These are phyloP conservation scores for Bovichtus diacanthus DNA, from an alignment of 2,797 vertebrate genomes.

Conservation along the genomic window DNA sequence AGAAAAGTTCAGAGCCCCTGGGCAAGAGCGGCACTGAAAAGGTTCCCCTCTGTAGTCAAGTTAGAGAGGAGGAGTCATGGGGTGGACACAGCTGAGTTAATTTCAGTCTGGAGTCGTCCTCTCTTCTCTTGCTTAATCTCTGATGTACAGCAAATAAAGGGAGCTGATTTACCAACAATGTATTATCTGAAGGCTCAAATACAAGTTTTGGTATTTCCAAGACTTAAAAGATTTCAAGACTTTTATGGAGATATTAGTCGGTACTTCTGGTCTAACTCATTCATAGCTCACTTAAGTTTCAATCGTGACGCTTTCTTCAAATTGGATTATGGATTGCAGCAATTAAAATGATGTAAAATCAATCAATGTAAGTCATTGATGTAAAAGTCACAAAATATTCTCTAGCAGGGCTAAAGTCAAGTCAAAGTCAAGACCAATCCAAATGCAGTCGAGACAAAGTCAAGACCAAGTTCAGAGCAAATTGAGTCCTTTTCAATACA, in stretches of 20 bases:
- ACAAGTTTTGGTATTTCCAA: not conserved
- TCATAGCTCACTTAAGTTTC: not conserved
- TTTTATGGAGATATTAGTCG: not conserved
- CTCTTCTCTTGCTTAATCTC: not conserved
- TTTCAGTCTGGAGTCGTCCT: conserved; percentile 10
- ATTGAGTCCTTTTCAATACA: no score
- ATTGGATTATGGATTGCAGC: not conserved
- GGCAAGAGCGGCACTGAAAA: conserved; percentile 54
- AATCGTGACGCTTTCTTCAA: not conserved
- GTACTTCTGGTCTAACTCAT: not conserved
- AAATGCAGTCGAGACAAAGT: no score
- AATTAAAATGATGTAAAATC: not conserved
- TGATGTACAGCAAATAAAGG: not conserved
- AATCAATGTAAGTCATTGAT: no score
- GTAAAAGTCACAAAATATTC: not conserved
- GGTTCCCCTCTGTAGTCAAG: conserved; percentile 49
- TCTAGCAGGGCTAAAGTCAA: no score
- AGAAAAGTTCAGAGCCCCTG: conserved; percentile 68
- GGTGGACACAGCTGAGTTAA: conserved; percentile 1
- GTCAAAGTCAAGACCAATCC: no score
- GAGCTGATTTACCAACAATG: not conserved
- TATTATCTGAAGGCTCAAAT: not conserved
- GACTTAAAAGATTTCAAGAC: not conserved
- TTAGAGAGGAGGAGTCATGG: conserved; percentile 2
- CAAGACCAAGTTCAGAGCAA: no score